Conservation (phyloP, 37 sponge, comb jelly and placozoan genomes). For the Halisarca cf. caerulea region DNA sequence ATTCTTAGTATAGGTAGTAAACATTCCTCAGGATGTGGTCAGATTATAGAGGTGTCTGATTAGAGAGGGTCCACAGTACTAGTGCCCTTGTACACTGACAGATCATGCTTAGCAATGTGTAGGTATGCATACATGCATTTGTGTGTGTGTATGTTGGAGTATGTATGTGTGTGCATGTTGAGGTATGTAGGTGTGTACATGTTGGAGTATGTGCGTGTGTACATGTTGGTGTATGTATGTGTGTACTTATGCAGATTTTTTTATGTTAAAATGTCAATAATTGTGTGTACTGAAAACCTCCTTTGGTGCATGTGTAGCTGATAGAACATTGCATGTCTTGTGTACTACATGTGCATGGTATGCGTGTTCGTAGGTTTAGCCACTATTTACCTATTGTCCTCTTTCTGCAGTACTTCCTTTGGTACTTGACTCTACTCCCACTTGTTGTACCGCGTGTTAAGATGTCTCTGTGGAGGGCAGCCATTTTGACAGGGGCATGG, state of each 20-base stretch:
- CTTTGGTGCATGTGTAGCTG: no score
- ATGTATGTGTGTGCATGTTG: background rate
- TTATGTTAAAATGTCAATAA: background rate
- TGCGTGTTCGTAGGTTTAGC: no score
- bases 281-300: background rate
- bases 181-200: background rate
- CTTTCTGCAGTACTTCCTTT: conserved; percentile 91
- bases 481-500: conserved; percentile 66
- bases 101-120: no score
- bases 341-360: background rate
- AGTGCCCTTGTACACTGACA: no score
- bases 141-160: conserved; percentile 25
- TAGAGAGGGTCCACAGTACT: no score
- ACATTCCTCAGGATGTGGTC: no score
- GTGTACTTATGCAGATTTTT: background rate
- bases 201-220: conserved; percentile 15
- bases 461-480: conserved; percentile 37
- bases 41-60: no score
- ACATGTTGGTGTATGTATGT: background rate
- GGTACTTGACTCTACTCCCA: conserved; percentile 96
- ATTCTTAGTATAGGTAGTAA: no score
- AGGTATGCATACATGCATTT: background rate
- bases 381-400: background rate
- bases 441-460: conserved; percentile 62
- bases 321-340: background rate